phyloP scores from a whole-genome alignment of 2,797 vertebrate species.

The Hippocampus kuda region DNA sequence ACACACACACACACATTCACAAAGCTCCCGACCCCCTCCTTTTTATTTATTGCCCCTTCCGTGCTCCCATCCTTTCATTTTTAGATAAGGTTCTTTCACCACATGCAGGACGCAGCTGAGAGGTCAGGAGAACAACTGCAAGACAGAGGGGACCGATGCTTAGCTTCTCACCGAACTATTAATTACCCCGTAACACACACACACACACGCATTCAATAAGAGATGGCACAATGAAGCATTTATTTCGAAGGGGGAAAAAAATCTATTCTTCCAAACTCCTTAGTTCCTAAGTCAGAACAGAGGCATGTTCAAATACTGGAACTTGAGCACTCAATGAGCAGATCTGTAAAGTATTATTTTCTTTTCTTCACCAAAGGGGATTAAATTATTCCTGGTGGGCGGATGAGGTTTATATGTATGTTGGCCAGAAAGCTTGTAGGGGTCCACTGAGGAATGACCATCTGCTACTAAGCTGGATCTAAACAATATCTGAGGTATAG shows the following conservation, averaged over 20 bases:
- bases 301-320: too few species aligned
- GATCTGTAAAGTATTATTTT: too few species aligned
- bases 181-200: background rate
- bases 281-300: background rate
- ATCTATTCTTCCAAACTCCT: background rate
- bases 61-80: constrained; percentile 48
- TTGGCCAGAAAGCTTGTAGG: background rate
- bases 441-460: background rate
- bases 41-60: constrained; percentile 25
- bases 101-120: constrained; percentile 50
- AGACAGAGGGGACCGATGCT: constrained; percentile 14
- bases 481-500: background rate
- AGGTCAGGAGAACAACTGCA: constrained; percentile 30
- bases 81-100: constrained; percentile 53
- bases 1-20: constrained; percentile 8
- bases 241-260: background rate
- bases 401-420: background rate
- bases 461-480: background rate
- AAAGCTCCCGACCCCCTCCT: background rate
- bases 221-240: constrained; percentile 20
- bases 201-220: constrained; percentile 3
- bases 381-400: too few species aligned
- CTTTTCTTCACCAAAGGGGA: too few species aligned
- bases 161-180: background rate
- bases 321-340: too few species aligned